These are phyloP conservation scores for Papilio protenor DNA, from an alignment of 2,888 invertebrate species.

Conservation along the genomic window DNA sequence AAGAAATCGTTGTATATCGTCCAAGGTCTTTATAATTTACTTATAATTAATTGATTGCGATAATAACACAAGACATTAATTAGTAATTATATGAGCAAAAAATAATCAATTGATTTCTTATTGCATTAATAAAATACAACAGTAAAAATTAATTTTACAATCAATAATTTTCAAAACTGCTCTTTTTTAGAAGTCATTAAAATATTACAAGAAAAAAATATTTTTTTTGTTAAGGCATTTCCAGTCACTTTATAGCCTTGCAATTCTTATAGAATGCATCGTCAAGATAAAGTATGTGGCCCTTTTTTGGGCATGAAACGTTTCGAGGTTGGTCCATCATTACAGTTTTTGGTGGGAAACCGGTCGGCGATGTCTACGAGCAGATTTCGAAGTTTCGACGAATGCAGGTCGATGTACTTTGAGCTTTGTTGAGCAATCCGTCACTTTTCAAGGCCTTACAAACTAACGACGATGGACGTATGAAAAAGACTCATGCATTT, in stretches of 20 bases:
- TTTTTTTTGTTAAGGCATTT: conserved; percentile 14
- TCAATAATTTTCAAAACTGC: too few species aligned
- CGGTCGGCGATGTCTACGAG: conserved; percentile 33
- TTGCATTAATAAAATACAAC: too few species aligned
- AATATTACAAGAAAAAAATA: too few species aligned
- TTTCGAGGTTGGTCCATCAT: conserved; percentile 48
- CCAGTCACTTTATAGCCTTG: conserved; percentile 33
- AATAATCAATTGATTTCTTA: neutral
- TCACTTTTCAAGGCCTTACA: conserved; percentile 36
- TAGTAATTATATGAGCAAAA: neutral
- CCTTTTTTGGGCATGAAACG: conserved; percentile 50
- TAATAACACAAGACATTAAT: conserved; percentile 7
- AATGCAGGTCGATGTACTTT: conserved; percentile 32
- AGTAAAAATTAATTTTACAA: too few species aligned
- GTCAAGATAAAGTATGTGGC: conserved; percentile 47
- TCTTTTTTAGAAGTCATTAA: too few species aligned
- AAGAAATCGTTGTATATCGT: neutral
- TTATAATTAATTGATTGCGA: conserved; percentile 13
- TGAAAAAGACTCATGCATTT: neutral
- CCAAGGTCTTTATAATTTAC: neutral
- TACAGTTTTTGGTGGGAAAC: conserved; percentile 44
- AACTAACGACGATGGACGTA: too few species aligned
- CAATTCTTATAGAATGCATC: conserved; percentile 45
- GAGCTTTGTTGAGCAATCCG: conserved; percentile 31
- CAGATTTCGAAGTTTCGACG: conserved; percentile 20